These are phyloP conservation scores for Takifugu flavidus DNA, from an alignment of 2,113 vertebrate genomes.

Conservation along the genomic window DNA sequence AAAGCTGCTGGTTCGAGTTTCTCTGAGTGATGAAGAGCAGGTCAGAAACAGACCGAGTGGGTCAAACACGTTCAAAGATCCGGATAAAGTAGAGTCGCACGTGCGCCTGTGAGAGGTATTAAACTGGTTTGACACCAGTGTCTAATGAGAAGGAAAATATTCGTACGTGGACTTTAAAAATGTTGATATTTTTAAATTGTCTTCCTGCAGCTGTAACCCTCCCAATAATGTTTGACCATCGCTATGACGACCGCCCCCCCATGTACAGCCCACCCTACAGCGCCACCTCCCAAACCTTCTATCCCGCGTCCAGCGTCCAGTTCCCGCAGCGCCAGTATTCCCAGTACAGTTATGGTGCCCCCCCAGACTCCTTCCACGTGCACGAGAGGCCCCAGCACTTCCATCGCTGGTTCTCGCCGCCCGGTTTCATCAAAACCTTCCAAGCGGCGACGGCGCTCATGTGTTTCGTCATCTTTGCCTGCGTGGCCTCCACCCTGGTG, in stretches of 20 bases:
- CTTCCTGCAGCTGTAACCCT: not conserved
- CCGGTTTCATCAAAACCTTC: conserved; percentile 77
- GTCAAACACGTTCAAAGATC: too few relatives aligned
- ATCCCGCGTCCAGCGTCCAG: conserved; percentile 48
- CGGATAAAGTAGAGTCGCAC: too few relatives aligned
- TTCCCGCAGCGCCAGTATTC: conserved; percentile 58
- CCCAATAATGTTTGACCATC: conserved; percentile 67
- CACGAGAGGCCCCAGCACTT: conserved; percentile 79
- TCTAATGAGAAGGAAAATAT: too few relatives aligned
- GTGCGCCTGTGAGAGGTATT: too few relatives aligned
- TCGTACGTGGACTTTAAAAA: too few relatives aligned
- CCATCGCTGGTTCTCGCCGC: conserved; percentile 82
- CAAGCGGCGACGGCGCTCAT: conserved; percentile 68
- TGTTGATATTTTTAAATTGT: not conserved
- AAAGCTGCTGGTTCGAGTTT: conserved; percentile 57
- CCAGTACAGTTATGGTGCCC: conserved; percentile 33
- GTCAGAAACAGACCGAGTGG: conserved; percentile 12
- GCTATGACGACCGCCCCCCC: conserved; percentile 64
- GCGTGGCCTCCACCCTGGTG: conserved; percentile 83
- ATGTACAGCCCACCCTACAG: conserved; percentile 71
- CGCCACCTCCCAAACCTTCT: conserved; percentile 54
- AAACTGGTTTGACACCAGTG: too few relatives aligned
- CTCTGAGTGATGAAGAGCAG: conserved; percentile 39
- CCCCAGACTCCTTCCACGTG: conserved; percentile 62
- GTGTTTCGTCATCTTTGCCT: conserved; percentile 82